A percentile compares a stretch with the other conserved stretches of the same genome.
Evolutionary conservation across 1,140 invertebrate genomes (phyloP).

Genomic region (Theocolax elegans): DNA sequence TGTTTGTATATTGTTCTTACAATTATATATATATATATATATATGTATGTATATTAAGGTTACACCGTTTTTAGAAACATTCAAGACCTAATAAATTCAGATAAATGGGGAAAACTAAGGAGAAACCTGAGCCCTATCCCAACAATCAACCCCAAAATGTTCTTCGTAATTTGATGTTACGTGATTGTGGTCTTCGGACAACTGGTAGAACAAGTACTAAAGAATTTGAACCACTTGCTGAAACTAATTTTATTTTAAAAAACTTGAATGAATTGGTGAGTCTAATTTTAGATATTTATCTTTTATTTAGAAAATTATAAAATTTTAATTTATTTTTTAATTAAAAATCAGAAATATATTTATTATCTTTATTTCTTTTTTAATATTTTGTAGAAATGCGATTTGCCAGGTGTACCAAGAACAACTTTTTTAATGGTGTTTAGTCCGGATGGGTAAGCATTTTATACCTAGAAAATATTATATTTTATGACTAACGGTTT

Average conservation of each 20-base stretch:
- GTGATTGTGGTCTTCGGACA: constrained; percentile 57
- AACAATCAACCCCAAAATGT: constrained; percentile 54
- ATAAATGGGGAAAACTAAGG: constrained; percentile 57
- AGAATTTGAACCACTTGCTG: constrained; percentile 66
- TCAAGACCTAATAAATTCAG: background rate
- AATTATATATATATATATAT: too few species aligned
- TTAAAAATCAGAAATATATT: constrained; percentile 16
- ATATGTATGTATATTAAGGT: background rate
- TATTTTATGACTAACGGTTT: too few species aligned
- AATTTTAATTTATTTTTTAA: background rate
- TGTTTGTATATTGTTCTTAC: too few species aligned
- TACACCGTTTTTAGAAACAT: background rate
- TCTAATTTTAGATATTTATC: constrained; percentile 16
- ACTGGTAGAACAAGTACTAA: constrained; percentile 53
- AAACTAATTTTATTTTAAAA: constrained; percentile 68
- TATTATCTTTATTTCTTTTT: constrained; percentile 21
- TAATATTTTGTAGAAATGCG: constrained; percentile 72
- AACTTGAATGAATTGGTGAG: constrained; percentile 68
- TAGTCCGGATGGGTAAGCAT: constrained; percentile 82
- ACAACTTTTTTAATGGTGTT: constrained; percentile 88
- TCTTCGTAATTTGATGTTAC: constrained; percentile 57
- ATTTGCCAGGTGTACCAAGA: constrained; percentile 78
- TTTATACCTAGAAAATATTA: background rate
- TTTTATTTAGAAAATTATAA: too few species aligned
- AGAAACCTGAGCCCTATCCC: constrained; percentile 49